Conservation (phyloP, 2,113 vertebrate species). For the Melanocharis versteri region DNA sequence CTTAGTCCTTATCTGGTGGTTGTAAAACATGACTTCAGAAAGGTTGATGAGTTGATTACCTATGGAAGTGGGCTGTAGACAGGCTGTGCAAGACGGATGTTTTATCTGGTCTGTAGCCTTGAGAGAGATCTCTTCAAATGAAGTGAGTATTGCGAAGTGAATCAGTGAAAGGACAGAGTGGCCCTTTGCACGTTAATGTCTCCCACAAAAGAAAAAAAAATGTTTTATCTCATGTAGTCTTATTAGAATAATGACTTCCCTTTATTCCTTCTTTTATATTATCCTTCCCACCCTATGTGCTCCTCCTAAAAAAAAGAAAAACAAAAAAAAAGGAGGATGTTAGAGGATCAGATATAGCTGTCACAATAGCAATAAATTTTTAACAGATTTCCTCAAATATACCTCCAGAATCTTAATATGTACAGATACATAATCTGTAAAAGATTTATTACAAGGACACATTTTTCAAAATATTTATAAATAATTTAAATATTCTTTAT, state of each 20-base stretch:
- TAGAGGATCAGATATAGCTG: neutral
- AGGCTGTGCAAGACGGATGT: fast-evolving
- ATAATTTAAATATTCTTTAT: neutral
- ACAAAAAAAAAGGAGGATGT: neutral
- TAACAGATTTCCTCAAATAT: neutral
- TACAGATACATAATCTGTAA: too few relatives aligned
- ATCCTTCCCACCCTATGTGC: fast-evolving
- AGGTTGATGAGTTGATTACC: neutral
- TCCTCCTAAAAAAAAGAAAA: too few relatives aligned
- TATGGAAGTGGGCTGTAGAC: neutral
- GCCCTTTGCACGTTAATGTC: neutral
- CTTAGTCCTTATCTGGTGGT: neutral
- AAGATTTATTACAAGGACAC: neutral
- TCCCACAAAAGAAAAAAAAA: neutral
- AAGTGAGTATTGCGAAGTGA: neutral
- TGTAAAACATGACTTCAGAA: neutral
- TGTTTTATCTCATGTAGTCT: too few relatives aligned
- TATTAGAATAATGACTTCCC: neutral
- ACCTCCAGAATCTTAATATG: neutral
- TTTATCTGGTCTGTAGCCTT: neutral
- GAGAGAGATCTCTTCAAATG: neutral
- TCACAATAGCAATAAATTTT: neutral
- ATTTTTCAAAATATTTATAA: neutral
- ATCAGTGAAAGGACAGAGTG: neutral
- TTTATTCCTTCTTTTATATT: neutral